Conservation (phyloP, 2,113 vertebrate species). For the Triplophysa siluroides region DNA sequence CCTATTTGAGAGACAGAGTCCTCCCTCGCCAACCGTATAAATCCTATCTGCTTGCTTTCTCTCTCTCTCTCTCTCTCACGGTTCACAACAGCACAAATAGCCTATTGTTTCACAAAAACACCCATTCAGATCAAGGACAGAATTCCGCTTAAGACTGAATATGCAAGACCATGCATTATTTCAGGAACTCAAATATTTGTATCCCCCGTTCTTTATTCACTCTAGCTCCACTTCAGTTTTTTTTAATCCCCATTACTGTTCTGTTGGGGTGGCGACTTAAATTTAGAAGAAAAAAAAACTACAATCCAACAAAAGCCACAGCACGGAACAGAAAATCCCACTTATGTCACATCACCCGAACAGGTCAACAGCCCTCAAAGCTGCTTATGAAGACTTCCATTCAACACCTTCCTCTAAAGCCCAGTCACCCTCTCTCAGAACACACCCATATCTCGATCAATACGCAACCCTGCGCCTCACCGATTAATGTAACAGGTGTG, state of each 20-base stretch:
- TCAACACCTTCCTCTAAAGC: conserved; percentile 32
- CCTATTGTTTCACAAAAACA: conserved; percentile 53
- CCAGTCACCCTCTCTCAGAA: background rate
- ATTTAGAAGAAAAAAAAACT: too few relatives aligned
- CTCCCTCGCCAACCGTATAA: conserved; percentile 18
- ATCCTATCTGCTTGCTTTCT: background rate
- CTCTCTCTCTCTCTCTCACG: background rate
- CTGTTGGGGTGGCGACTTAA: too few relatives aligned
- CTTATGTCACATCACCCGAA: conserved; percentile 66
- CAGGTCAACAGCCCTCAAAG: conserved; percentile 57
- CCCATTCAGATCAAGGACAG: conserved; percentile 6
- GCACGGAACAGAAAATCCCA: conserved; percentile 60
- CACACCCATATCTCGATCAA: background rate
- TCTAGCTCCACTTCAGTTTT: too few relatives aligned
- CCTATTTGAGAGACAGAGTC: conserved; percentile 30
- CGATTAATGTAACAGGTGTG: conserved; percentile 93
- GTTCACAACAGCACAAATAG: conserved; percentile 52
- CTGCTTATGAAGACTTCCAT: conserved; percentile 62
- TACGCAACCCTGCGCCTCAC: conserved; percentile 66
- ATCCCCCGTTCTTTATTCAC: too few relatives aligned
- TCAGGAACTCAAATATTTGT: too few relatives aligned
- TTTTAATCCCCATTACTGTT: too few relatives aligned
- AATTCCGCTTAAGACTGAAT: background rate
- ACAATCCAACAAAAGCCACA: conserved; percentile 52
- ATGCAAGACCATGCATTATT: background rate